These are phyloP conservation scores for Cyaniris semiargus DNA, from an alignment of 2,888 invertebrate genomes.

Conservation along the genomic window DNA sequence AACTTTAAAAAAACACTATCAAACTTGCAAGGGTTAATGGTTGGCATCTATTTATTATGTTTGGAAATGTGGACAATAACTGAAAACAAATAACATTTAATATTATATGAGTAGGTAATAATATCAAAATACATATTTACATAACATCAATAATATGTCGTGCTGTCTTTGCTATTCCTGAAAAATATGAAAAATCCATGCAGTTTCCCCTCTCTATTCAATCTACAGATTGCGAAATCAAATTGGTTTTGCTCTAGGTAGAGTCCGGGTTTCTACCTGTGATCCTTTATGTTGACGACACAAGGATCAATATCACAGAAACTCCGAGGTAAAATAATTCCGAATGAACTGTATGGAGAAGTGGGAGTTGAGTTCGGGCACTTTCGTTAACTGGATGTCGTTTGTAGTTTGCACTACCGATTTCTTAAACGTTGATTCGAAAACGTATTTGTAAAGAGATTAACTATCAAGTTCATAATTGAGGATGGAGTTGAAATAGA, in stretches of 20 bases:
- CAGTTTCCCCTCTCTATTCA: slow-evolving; percentile 45
- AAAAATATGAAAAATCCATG: slow-evolving; percentile 70
- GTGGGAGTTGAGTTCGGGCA: slow-evolving; percentile 49
- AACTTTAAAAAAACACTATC: too few species aligned
- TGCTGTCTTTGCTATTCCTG: slow-evolving; percentile 51
- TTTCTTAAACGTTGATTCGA: slow-evolving; percentile 21
- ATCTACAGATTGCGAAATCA: slow-evolving; percentile 54
- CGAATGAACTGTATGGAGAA: slow-evolving; percentile 40
- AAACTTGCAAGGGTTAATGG: too few species aligned
- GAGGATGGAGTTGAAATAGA: too few species aligned
- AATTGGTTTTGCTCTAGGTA: slow-evolving; percentile 66
- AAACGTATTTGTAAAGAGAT: slow-evolving; percentile 17
- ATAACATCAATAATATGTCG: slow-evolving; percentile 40
- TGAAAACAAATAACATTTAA: too few species aligned
- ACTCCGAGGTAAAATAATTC: neutral
- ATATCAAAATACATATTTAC: too few species aligned
- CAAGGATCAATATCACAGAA: neutral
- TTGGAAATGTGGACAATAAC: too few species aligned
- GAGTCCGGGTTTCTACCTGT: neutral
- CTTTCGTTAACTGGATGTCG: slow-evolving; percentile 38
- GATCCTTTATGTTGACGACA: neutral
- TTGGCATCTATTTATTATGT: too few species aligned
- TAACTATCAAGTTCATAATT: neutral
- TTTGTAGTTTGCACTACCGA: slow-evolving; percentile 23
- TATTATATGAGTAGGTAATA: too few species aligned